phyloP scores from a whole-genome alignment of 2,113 vertebrate genomes.

The Corvus hawaiiensis region DNA sequence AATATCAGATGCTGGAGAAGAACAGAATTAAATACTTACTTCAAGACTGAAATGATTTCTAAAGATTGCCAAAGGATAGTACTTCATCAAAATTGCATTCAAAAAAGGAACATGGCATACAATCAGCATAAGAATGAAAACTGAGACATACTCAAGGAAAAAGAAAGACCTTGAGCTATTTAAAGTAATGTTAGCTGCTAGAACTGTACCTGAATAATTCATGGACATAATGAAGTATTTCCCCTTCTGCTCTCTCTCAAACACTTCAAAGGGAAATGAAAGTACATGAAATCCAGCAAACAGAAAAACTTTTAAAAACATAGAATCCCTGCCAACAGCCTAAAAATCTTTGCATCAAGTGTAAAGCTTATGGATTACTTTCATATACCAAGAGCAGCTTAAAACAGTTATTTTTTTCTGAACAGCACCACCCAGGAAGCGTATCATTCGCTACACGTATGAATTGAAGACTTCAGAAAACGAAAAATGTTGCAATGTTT shows the following conservation, averaged over 20 bases:
- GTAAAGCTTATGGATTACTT: constrained; percentile 23
- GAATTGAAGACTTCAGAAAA: neutral
- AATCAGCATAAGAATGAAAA: constrained; percentile 44
- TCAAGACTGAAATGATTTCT: constrained; percentile 28
- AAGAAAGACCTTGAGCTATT: constrained; percentile 59
- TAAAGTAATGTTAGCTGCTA: constrained; percentile 57
- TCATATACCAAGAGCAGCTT: neutral
- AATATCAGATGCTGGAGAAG: constrained; percentile 18
- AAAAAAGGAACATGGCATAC: constrained; percentile 1
- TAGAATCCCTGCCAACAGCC: neutral
- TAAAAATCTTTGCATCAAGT: constrained; percentile 10
- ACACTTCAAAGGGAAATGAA: constrained; percentile 62
- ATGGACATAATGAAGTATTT: constrained; percentile 63
- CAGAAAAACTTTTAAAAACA: constrained; percentile 22
- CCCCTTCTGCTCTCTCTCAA: constrained; percentile 31
- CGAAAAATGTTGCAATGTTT: neutral
- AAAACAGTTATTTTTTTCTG: neutral
- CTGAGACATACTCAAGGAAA: constrained; percentile 32
- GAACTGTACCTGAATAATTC: constrained; percentile 61
- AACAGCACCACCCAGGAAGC: neutral
- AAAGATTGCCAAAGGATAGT: constrained; percentile 10
- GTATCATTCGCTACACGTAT: neutral
- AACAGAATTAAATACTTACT: constrained; percentile 57
- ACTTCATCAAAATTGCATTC: constrained; percentile 45
- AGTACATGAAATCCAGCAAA: constrained; percentile 44